Percentiles rank a stretch among this genome's conserved stretches.
Evolutionary conservation across 2,888 invertebrate species (phyloP).

Genomic region (Syrista parreyssii): DNA sequence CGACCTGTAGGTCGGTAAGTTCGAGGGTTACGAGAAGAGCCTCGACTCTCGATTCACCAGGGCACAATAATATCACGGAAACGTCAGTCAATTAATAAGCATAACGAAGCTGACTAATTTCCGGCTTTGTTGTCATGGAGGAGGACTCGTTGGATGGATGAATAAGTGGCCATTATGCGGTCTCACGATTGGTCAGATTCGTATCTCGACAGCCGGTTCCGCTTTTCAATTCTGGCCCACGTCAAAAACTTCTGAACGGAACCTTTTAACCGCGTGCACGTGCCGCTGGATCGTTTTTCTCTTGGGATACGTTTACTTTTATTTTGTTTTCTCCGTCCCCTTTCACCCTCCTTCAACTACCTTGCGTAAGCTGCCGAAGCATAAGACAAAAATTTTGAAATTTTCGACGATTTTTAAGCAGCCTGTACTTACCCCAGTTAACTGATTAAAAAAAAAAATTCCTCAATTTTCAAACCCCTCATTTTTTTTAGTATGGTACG

Average conservation of each 20-base stretch:
- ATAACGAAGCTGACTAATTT: constrained; percentile 66
- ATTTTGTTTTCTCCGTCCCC: constrained; percentile 21
- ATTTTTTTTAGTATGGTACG: background rate
- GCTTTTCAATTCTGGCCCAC: constrained; percentile 58
- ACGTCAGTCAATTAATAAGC: constrained; percentile 66
- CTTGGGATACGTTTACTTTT: background rate
- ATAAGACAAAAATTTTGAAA: background rate
- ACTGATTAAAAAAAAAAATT: background rate
- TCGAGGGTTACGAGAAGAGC: constrained; percentile 29
- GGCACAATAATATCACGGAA: constrained; percentile 62
- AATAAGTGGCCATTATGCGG: constrained; percentile 65
- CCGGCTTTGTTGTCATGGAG: constrained; percentile 54
- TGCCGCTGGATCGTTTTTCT: constrained; percentile 39
- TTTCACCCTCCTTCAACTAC: constrained; percentile 14
- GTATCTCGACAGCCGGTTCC: constrained; percentile 66
- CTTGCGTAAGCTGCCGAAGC: background rate
- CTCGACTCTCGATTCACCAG: constrained; percentile 30
- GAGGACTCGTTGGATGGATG: constrained; percentile 43
- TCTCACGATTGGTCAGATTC: constrained; percentile 66
- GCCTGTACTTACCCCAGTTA: background rate
- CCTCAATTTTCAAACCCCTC: background rate
- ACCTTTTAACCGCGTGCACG: constrained; percentile 63
- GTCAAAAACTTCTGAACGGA: constrained; percentile 57
- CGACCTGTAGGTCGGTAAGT: constrained; percentile 12
- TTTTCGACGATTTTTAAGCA: background rate